Evolutionary conservation across 2,113 vertebrate species (phyloP).

Genomic region (Pyrgilauda ruficollis): DNA sequence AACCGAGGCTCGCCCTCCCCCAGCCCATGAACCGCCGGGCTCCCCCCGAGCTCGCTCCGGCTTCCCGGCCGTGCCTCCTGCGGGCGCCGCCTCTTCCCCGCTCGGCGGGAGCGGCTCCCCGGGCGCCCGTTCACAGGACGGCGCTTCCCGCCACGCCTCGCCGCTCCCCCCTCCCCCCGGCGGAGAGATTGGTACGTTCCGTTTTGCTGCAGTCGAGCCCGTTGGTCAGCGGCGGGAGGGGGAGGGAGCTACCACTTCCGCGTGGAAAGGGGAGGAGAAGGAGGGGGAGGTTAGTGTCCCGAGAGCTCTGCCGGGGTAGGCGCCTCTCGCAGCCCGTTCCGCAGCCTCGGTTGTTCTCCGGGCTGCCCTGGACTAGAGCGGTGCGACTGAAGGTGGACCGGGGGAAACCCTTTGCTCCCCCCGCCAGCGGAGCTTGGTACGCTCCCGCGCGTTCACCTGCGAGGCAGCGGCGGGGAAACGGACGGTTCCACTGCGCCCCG

Average conservation of each 20-base stretch:
- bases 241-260: slow-evolving; percentile 32
- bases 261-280: background rate
- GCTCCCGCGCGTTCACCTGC: slow-evolving; percentile 32
- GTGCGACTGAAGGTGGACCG: too few species aligned
- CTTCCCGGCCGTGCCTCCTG: background rate
- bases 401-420: background rate
- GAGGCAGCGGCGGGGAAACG: background rate
- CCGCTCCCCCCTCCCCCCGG: background rate
- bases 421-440: background rate
- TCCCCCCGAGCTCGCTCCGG: background rate
- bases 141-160: background rate
- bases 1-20: background rate
- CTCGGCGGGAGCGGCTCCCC: background rate
- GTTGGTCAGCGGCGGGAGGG: background rate
- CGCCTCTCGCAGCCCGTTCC: fast-evolving
- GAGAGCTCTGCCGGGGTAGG: too few species aligned
- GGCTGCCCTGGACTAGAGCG: background rate
- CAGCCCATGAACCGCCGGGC: slow-evolving; percentile 12
- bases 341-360: fast-evolving
- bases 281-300: background rate
- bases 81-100: background rate
- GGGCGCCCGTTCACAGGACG: background rate
- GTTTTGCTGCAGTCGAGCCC: slow-evolving; percentile 69
- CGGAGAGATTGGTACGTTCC: slow-evolving; percentile 72
- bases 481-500: background rate